These are phyloP conservation scores for Tetranychus piercei DNA, from an alignment of 2,888 invertebrate species.

Conservation along the genomic window DNA sequence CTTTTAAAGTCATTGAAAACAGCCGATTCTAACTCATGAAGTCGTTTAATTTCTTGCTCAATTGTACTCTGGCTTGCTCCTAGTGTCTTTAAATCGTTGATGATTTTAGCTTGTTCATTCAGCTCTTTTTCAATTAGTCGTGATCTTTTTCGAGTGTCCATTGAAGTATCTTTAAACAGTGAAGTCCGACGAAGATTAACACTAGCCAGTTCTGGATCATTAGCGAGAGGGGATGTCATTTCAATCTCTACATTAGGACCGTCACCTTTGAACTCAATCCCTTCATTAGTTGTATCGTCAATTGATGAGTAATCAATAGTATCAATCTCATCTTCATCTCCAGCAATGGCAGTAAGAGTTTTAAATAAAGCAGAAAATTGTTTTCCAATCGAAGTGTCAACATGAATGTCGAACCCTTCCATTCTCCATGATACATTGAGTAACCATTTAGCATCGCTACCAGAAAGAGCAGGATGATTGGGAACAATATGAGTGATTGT, in stretches of 20 bases:
- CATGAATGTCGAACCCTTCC: constrained; percentile 92
- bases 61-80: constrained; percentile 77
- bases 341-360: constrained; percentile 83
- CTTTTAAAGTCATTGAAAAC: constrained; percentile 82
- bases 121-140: constrained; percentile 86
- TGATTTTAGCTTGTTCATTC: constrained; percentile 88
- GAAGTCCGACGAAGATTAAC: not conserved
- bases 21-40: constrained; percentile 79
- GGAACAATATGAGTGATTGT: constrained; percentile 49
- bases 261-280: not conserved
- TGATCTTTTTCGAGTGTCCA: constrained; percentile 45
- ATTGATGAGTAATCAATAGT: constrained; percentile 37
- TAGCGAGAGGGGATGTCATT: constrained; percentile 14
- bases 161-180: constrained; percentile 30
- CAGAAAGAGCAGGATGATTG: constrained; percentile 3
- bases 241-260: not conserved
- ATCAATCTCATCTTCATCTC: constrained; percentile 49
- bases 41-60: constrained; percentile 70
- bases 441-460: constrained; percentile 74
- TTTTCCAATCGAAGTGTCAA: constrained; percentile 88
- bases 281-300: not conserved
- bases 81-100: constrained; percentile 57
- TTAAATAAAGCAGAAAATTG: constrained; percentile 81
- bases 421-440: constrained; percentile 96
- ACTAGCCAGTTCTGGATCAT: not conserved